Evolutionary conservation across 2,888 invertebrate genomes (phyloP).

Genomic region (Augochlorella aurata): DNA sequence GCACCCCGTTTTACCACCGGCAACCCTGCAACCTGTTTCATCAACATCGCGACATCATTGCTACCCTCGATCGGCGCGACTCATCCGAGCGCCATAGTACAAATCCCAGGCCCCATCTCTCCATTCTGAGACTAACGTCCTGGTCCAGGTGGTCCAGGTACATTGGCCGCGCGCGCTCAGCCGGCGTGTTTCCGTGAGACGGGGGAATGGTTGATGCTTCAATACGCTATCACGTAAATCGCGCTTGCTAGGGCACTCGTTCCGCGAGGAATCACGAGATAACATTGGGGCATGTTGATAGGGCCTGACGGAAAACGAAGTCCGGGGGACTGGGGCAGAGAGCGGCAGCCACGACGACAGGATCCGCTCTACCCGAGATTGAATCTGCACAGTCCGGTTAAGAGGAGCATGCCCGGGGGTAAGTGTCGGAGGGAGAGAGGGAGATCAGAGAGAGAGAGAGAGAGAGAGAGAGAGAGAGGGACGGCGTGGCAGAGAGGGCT

Average conservation of each 20-base stretch:
- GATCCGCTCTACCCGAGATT: constrained; percentile 69
- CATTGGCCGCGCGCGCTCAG: no score
- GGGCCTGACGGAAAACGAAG: constrained; percentile 55
- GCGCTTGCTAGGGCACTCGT: not conserved
- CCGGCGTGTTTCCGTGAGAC: not conserved
- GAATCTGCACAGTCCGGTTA: constrained; percentile 72
- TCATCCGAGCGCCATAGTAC: no score
- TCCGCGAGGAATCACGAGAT: constrained; percentile 48
- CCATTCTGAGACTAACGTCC: no score
- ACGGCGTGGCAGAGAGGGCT: not conserved
- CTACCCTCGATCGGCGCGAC: no score
- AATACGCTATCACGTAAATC: not conserved
- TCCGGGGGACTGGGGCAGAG: constrained; percentile 19
- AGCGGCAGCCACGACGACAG: constrained; percentile 38
- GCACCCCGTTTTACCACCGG: no score
- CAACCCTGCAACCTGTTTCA: no score
- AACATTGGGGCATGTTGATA: constrained; percentile 63
- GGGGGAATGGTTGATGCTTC: no score
- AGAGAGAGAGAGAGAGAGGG: not conserved
- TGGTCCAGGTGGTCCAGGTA: no score
- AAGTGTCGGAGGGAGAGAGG: constrained; percentile 30
- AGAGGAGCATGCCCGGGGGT: constrained; percentile 58
- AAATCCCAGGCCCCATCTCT: no score
- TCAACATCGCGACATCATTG: no score
- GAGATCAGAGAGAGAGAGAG: not conserved